Conservation (phyloP, 2,113 vertebrate genomes). For the Glaucomys volans region DNA sequence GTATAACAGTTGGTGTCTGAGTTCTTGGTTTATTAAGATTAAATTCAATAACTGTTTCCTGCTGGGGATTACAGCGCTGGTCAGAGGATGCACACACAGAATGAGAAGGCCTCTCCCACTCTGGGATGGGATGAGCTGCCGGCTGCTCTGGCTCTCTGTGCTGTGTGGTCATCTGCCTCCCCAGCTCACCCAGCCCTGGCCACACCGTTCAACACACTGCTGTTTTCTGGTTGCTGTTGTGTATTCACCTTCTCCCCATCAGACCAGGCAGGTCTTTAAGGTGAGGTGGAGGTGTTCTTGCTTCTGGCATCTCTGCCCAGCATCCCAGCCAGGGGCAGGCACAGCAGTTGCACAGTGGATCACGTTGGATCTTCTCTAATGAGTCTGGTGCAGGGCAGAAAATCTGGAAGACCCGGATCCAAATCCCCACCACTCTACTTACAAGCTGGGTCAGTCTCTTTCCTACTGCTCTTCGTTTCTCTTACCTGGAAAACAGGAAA, state of each 20-base stretch:
- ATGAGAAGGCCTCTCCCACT: background rate
- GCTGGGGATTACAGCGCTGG: background rate
- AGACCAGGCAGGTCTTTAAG: background rate
- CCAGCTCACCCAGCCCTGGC: no score
- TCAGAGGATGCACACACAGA: background rate
- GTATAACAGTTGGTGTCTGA: background rate
- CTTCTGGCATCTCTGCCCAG: background rate
- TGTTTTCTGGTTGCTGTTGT: background rate
- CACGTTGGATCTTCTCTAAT: background rate
- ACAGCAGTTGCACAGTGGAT: background rate
- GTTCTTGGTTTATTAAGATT: background rate
- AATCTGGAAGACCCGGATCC: background rate
- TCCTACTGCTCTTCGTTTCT: background rate
- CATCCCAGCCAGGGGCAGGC: background rate
- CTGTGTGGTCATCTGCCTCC: background rate
- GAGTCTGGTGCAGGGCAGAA: background rate
- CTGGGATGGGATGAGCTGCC: background rate
- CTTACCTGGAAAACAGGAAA: background rate
- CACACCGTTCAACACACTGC: background rate
- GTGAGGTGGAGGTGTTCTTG: background rate
- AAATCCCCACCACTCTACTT: background rate
- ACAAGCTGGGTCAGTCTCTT: background rate
- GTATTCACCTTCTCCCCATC: background rate
- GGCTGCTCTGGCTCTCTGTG: background rate
- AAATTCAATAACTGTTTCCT: background rate